Percentiles rank a stretch among this genome's conserved stretches.
phyloP scores from a whole-genome alignment of 2,797 vertebrate genomes.

The Phalloptychus januarius region DNA sequence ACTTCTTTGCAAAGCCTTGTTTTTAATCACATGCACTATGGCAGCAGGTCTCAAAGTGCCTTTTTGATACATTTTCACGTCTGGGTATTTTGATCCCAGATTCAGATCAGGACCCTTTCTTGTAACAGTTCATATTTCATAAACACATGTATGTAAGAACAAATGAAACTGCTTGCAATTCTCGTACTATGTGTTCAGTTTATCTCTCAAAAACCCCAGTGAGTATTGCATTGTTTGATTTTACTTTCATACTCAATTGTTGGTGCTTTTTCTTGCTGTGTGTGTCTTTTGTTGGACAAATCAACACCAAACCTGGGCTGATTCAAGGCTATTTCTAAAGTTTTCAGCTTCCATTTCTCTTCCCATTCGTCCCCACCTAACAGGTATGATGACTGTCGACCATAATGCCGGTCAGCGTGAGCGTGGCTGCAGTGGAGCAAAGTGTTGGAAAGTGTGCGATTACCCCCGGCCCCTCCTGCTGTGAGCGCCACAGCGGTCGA shows the following conservation, averaged over 20 bases:
- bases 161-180: constrained; percentile 11
- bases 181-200: constrained; percentile 41
- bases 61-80: neutral
- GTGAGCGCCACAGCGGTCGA: constrained; percentile 57
- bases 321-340: constrained; percentile 65
- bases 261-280: constrained; percentile 61
- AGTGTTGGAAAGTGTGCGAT: constrained; percentile 72
- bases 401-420: constrained; percentile 72
- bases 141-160: constrained; percentile 48
- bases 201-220: constrained; percentile 41
- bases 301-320: constrained; percentile 61
- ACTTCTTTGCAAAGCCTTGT: neutral
- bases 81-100: neutral
- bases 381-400: constrained; percentile 75
- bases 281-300: constrained; percentile 70
- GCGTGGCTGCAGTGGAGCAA: constrained; percentile 59
- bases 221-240: constrained; percentile 56
- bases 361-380: constrained; percentile 69
- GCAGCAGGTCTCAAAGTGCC: neutral
- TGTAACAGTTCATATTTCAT: constrained; percentile 40
- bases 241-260: constrained; percentile 37
- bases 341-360: constrained; percentile 68
- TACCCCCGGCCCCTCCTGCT: constrained; percentile 67
- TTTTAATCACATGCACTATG: neutral
- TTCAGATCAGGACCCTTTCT: neutral